These are phyloP conservation scores for Pollimyrus isidori DNA, from an alignment of 2,113 vertebrate genomes.

Conservation along the genomic window DNA sequence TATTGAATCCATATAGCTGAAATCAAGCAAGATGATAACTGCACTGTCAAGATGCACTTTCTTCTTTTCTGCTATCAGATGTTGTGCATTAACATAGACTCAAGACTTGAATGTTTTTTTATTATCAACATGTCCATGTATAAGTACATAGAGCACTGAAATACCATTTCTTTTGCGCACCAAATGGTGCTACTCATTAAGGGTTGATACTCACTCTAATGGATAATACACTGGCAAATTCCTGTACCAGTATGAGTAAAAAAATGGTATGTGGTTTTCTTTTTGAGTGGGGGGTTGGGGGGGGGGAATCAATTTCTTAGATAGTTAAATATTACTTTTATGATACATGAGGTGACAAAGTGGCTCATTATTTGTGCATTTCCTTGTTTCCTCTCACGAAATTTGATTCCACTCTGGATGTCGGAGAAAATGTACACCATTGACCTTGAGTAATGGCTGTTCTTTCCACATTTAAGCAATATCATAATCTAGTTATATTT, in stretches of 20 bases:
- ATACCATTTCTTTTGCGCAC: background rate
- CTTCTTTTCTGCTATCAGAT: background rate
- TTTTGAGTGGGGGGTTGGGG: background rate
- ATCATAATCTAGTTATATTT: background rate
- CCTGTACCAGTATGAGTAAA: background rate
- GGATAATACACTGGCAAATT: background rate
- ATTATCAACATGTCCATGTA: background rate
- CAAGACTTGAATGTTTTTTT: background rate
- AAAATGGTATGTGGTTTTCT: background rate
- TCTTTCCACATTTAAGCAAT: background rate
- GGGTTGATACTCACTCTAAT: background rate
- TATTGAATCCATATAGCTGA: background rate
- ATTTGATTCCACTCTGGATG: background rate
- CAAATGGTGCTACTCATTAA: background rate
- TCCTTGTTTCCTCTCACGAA: background rate
- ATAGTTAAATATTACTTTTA: background rate
- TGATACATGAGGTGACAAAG: background rate
- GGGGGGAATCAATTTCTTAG: background rate
- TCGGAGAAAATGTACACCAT: background rate
- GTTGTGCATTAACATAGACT: background rate
- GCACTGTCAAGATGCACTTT: background rate
- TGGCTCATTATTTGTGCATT: background rate
- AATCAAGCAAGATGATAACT: background rate
- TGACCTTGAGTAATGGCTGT: background rate
- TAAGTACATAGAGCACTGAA: background rate